Conservation (phyloP, 1,140 invertebrate genomes). For the Hirudo medicinalis region DNA sequence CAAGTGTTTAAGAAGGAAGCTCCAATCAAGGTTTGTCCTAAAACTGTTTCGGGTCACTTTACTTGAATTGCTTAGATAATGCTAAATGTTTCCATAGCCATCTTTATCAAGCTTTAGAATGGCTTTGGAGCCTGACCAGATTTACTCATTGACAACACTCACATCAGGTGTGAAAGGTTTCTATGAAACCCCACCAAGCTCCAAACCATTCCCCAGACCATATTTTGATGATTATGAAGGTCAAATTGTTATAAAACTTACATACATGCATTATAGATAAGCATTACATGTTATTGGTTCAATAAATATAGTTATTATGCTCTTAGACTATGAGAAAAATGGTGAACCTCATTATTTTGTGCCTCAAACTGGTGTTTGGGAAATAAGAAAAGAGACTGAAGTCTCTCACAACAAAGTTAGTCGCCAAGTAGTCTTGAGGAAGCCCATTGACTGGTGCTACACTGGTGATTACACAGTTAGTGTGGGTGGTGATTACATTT, state of each 20-base stretch:
- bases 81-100: no score
- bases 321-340: slow-evolving; percentile 28
- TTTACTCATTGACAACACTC: slow-evolving; percentile 16
- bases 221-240: slow-evolving; percentile 39
- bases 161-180: slow-evolving; percentile 7
- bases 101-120: slow-evolving; percentile 10
- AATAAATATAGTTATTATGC: background rate
- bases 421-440: slow-evolving; percentile 5
- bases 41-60: no score
- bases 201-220: slow-evolving; percentile 33
- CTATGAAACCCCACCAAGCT: slow-evolving; percentile 22
- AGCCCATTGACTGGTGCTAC: background rate
- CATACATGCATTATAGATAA: no score
- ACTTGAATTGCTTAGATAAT: no score
- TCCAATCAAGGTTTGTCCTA: no score
- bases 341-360: slow-evolving; percentile 36
- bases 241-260: slow-evolving; percentile 20
- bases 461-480: no score
- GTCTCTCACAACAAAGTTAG: background rate
- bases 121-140: slow-evolving; percentile 13
- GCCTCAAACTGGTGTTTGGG: slow-evolving; percentile 35
- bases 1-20: no score
- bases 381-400: slow-evolving; percentile 21
- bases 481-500: background rate
- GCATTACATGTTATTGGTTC: background rate